Conservation (phyloP, 2,888 invertebrate genomes). For the Macrostomum cliftonense region DNA sequence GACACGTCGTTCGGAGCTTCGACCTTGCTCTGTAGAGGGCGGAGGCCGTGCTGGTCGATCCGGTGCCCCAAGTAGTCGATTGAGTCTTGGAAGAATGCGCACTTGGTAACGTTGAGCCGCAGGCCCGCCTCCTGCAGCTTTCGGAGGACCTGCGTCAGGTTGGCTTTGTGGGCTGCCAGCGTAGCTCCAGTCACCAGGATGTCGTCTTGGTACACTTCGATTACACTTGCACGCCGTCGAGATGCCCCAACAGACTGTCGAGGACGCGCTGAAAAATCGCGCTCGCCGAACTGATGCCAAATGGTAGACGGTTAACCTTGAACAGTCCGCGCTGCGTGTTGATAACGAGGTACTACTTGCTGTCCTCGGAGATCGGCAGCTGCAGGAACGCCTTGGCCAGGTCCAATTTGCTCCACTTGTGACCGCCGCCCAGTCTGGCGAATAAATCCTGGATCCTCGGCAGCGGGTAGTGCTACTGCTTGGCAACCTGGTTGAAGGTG, state of each 20-base stretch:
- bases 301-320: too few relatives aligned
- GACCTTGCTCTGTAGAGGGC: too few relatives aligned
- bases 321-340: too few relatives aligned
- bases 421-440: too few relatives aligned
- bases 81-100: conserved; percentile 2
- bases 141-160: conserved; percentile 4
- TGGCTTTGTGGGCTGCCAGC: neutral
- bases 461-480: too few relatives aligned
- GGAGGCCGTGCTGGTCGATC: neutral
- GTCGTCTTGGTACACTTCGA: conserved; percentile 7
- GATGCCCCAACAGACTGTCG: neutral
- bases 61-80: conserved; percentile 8
- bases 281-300: neutral
- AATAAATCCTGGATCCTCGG: too few relatives aligned
- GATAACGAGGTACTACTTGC: too few relatives aligned
- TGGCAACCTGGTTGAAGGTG: too few relatives aligned
- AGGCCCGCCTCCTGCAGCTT: conserved; percentile 5
- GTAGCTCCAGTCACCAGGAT: neutral
- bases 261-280: conserved; percentile 1
- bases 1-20: too few relatives aligned
- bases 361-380: too few relatives aligned
- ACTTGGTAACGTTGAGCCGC: conserved; percentile 8
- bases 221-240: neutral
- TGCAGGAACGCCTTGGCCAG: too few relatives aligned
- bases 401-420: too few relatives aligned